Base-by-base conservation (phyloP, 2,797 vertebrate genomes). In the Allobates femoralis region DNA sequence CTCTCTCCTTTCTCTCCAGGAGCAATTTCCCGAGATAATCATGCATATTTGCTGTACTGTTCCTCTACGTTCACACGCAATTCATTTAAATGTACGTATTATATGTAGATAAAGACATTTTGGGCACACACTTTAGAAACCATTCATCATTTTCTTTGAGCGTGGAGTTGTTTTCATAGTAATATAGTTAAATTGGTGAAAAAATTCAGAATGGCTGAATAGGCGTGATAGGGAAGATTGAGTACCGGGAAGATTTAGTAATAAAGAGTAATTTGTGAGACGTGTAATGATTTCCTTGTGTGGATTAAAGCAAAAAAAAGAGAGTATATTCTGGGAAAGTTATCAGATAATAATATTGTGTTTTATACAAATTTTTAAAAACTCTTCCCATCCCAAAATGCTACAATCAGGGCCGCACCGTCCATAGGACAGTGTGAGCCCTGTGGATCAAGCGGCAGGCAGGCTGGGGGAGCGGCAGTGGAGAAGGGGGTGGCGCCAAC, bases 21-120 rank as follows among this genome's bases (percentile, higher is more conserved):
- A 16, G 34, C 77, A 60, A 26, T 34, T 62, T 60, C 10, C 11
- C 0, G 8, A 21, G 56, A 30, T 79, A 60, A 79, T 79, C 23
- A n/a, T 41, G 28, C 53, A 37, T 34, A 53, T 55, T 76, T 34
- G 30, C 69, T 16, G 37, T 15, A 26, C 37, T 16, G 37, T 23
- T 77, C 30, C 30, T 3, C 53, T 32, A 56, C 5, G 53, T 37
- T 41, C 2, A 58, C 32, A 60, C 12, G 56, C 62, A 60, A 34
- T 58, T 58, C n/a, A 41, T 60, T 41, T 37, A 62, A 79, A 79
- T 79, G 55, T 60, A 62, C 62, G 28, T 62, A 79, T 79, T 62
- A 62, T 62, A 62, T 41, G 32, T 16, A 79, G 55, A 79, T 41
- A 79, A 79, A 79, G 23, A 18, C 32, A 60, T 79, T 79, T 79